phyloP scores from a whole-genome alignment of 2,113 vertebrate genomes.

The Aegotheles bennettii region DNA sequence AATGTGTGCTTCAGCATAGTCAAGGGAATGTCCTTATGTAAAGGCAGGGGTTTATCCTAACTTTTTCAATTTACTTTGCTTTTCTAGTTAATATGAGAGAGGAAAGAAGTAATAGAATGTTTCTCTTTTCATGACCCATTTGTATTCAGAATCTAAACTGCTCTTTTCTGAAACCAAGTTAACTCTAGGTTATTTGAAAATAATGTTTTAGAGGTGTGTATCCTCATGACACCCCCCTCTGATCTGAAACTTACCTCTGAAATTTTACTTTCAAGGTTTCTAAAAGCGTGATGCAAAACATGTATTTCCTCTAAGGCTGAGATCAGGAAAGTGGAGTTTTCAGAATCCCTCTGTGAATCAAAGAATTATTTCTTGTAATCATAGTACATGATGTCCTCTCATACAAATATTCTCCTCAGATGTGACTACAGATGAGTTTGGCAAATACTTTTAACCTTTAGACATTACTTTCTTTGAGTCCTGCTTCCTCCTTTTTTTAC shows the following conservation, averaged over 20 bases:
- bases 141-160: not conserved
- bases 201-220: no score
- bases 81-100: not conserved
- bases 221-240: not conserved
- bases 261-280: not conserved
- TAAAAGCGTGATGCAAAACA: not conserved
- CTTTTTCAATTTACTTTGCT: not conserved
- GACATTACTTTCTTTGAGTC: not conserved
- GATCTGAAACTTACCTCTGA: not conserved
- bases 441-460: not conserved
- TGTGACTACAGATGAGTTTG: not conserved
- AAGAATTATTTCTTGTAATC: not conserved
- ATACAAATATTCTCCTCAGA: not conserved
- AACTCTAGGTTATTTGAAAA: not conserved
- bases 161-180: not conserved
- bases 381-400: not conserved
- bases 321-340: not conserved
- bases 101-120: not conserved
- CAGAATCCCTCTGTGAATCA: not conserved
- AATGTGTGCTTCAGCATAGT: not conserved
- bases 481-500: not conserved
- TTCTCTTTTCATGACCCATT: not conserved
- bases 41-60: not conserved
- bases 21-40: not conserved
- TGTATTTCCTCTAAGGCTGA: not conserved